Evolutionary conservation across 1,140 invertebrate genomes (phyloP), one percentile per base, ranked within the genome.

Genomic region (Ceratoteleas bidentatus): DNA sequence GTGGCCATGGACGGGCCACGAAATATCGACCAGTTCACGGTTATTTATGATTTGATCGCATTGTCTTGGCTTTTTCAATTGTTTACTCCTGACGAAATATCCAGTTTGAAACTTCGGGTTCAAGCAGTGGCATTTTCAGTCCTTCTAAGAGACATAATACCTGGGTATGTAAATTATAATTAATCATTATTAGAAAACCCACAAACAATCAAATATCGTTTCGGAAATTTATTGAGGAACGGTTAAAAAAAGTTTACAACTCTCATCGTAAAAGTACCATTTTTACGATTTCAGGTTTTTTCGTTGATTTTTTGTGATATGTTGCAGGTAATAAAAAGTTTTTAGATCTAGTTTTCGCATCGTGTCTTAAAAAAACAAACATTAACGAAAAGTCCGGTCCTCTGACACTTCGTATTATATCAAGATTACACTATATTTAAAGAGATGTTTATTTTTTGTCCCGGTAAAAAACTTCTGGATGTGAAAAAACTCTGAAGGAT

Each of bases 41-140:
- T 77, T 62, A 77, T 77, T 77, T 77, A 77, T 77, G 74, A 62
- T 72, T 78, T 45, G 50, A 65, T 52, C 68, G 34, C 49, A 72
- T 78, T 78, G 66, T 72, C 66, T 68, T 72, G 54, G 53, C 60
- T 65, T 65, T 24, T 38, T 36, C 10, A n/a, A 14, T 34, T 78
- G 60, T 70, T 70, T 57, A 58, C 60, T 72, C 58, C 68, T 2
- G 45, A 13, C 45, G 10, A 13, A 62, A 76, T 49, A 58, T 45
- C 60, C 47, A 62, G 15, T 73, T 65, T 50, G 64, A 56, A 74
- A 65, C 57, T 32, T 54, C 54, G 32, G 45, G 33, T 54, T 58
- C 49, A 50, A 74, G 16, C 11, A 36, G 38, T 66, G 50, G 47
- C 66, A 32, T 60, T 58, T 60, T 15, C 24, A 40, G 45, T 32